Evolutionary conservation across 2,113 vertebrate species (phyloP).

Genomic region (Chunga burmeisteri): DNA sequence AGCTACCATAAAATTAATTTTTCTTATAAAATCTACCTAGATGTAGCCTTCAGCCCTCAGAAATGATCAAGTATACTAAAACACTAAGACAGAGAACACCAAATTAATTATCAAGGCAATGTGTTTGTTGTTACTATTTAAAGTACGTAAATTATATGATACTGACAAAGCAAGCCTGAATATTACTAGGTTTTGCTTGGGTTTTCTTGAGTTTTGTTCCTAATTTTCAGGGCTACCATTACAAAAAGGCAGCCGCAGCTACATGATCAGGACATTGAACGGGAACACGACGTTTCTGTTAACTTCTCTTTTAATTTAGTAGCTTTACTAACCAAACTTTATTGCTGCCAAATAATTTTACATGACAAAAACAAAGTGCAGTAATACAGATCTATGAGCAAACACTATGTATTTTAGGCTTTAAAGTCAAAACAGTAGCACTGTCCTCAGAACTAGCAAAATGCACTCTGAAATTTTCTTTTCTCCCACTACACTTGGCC

Average conservation of each 20-base stretch:
- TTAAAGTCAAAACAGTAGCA: not conserved
- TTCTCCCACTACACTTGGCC: not conserved
- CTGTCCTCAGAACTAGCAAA: not conserved
- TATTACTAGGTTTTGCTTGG: not conserved
- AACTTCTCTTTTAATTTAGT: not conserved
- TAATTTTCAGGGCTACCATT: not conserved
- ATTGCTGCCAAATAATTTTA: not conserved
- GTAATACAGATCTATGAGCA: not conserved
- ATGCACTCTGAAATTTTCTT: not conserved
- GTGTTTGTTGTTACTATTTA: not conserved
- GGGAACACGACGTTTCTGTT: not conserved
- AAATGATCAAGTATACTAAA: not conserved
- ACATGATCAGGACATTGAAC: not conserved
- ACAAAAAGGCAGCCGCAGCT: not conserved
- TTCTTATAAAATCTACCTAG: not conserved
- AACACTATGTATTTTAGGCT: not conserved
- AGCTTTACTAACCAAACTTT: not conserved
- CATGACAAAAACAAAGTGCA: not conserved
- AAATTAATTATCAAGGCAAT: not conserved
- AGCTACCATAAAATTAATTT: not conserved
- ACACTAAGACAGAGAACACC: not conserved
- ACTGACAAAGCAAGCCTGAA: not conserved
- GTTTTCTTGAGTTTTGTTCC: not conserved
- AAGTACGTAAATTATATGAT: not conserved
- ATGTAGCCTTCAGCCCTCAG: not conserved